Evolutionary conservation across 2,797 vertebrate species (phyloP).

Genomic region (Tiaroga cobitis): DNA sequence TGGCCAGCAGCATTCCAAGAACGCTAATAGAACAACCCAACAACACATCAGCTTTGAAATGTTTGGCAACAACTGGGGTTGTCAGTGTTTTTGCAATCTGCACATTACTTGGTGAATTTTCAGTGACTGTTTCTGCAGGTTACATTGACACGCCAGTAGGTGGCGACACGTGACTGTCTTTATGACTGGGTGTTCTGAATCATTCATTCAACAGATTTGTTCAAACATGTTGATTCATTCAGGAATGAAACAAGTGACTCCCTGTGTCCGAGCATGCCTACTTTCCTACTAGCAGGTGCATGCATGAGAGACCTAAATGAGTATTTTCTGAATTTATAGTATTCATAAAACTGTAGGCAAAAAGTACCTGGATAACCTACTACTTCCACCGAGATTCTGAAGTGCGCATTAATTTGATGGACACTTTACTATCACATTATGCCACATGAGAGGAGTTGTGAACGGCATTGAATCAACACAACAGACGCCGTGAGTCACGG

Average conservation of each 20-base stretch:
- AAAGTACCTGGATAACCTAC: not conserved
- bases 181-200: not conserved
- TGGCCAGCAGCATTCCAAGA: not conserved
- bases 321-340: not conserved
- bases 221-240: not conserved
- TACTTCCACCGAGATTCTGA: not conserved
- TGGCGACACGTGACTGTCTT: not conserved
- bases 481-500: too few relatives aligned
- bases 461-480: not conserved
- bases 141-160: not conserved
- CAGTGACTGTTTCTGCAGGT: not conserved
- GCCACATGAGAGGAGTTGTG: not conserved
- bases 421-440: not conserved
- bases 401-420: not conserved
- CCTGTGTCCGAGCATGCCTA: not conserved
- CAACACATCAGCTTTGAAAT: not conserved
- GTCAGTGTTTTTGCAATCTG: not conserved
- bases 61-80: not conserved
- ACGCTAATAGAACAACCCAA: not conserved
- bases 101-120: not conserved
- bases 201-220: not conserved
- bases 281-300: not conserved
- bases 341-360: not conserved
- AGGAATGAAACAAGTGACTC: not conserved
- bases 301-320: not conserved